A percentile compares a stretch with the other conserved stretches of the same genome.
Conservation (phyloP, 2,797 vertebrate species). For the Bryconaethiops microstoma region DNA sequence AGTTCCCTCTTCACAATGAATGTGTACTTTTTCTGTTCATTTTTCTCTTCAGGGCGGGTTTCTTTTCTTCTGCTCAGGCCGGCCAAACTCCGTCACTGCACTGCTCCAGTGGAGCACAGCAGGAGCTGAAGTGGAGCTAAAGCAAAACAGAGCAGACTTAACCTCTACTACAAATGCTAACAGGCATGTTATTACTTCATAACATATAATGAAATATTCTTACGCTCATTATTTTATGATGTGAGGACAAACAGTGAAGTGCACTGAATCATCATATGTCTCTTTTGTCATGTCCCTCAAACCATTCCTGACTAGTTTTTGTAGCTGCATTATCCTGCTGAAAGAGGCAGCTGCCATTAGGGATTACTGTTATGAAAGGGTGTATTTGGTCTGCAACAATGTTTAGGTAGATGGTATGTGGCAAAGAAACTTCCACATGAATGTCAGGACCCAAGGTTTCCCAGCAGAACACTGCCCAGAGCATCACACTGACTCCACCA, state of each 20-base stretch:
- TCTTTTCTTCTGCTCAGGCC: neutral
- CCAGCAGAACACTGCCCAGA: no score
- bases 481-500: no score
- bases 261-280: neutral
- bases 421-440: no score
- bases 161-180: neutral
- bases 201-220: neutral
- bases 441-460: no score
- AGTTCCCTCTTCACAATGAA: constrained; percentile 41
- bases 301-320: no score
- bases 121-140: neutral
- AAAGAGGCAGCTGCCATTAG: no score
- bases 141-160: neutral
- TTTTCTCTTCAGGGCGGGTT: constrained; percentile 16
- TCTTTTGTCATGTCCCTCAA: no score
- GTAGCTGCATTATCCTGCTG: no score
- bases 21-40: constrained; percentile 23
- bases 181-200: neutral
- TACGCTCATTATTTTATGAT: neutral
- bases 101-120: constrained; percentile 2
- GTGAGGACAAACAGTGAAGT: neutral
- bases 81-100: neutral
- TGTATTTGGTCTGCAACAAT: no score
- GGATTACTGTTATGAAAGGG: no score
- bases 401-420: no score